Conservation (phyloP, 2,888 invertebrate species). For the Pherbina coryleti region DNA sequence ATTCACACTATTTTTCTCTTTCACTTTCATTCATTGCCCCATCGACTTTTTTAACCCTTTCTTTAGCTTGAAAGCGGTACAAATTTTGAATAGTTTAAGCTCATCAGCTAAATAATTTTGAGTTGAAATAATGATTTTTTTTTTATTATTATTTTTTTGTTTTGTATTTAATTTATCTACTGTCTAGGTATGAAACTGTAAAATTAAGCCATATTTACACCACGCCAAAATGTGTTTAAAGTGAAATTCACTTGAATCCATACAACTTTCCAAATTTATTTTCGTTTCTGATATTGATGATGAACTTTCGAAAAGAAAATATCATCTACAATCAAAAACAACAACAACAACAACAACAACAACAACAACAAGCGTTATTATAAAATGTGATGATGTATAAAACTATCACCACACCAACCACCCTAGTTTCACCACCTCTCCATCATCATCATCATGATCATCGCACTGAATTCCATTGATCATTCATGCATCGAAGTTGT, state of each 20-base stretch:
- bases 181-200: not conserved
- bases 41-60: constrained; percentile 37
- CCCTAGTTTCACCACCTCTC: not conserved
- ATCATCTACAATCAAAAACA: constrained; percentile 4
- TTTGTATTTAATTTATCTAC: constrained; percentile 9
- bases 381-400: not conserved
- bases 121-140: not conserved
- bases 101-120: too few relatives aligned
- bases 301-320: constrained; percentile 37
- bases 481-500: constrained; percentile 17
- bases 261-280: constrained; percentile 36
- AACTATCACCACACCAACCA: not conserved
- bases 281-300: not conserved
- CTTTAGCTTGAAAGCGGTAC: not conserved
- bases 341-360: not conserved
- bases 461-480: constrained; percentile 15
- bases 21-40: not conserved
- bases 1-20: not conserved
- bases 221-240: too few relatives aligned
- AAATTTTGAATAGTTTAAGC: too few relatives aligned
- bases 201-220: too few relatives aligned
- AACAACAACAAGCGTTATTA: not conserved
- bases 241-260: not conserved
- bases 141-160: not conserved
- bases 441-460: not conserved